Conservation (phyloP, 2,888 invertebrate species). For the Drosophila buzzatii region DNA sequence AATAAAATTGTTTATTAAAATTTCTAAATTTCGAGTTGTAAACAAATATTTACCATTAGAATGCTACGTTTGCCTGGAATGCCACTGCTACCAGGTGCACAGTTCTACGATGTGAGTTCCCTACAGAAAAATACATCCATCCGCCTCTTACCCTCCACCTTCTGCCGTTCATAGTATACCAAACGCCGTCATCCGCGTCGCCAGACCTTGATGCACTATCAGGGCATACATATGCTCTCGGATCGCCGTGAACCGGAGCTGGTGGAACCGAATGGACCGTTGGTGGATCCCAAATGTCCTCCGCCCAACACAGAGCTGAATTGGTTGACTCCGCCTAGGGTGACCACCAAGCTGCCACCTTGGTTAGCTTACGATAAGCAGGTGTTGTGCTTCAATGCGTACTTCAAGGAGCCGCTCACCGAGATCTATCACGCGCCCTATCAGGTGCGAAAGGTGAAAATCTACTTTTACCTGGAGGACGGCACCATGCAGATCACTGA, state of each 20-base stretch:
- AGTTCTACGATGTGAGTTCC: slow-evolving; percentile 88
- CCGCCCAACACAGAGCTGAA: slow-evolving; percentile 86
- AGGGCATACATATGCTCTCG: slow-evolving; percentile 88
- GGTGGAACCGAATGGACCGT: slow-evolving; percentile 86
- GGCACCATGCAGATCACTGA: slow-evolving; percentile 95
- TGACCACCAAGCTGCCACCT: slow-evolving; percentile 90
- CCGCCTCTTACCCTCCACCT: not conserved
- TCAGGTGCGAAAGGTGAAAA: slow-evolving; percentile 92
- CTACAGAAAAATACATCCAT: not conserved
- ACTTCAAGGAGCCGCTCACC: slow-evolving; percentile 88
- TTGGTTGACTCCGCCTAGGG: slow-evolving; percentile 92
- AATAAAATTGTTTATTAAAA: not conserved
- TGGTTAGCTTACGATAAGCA: slow-evolving; percentile 96
- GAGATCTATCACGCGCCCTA: slow-evolving; percentile 89
- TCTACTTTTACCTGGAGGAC: slow-evolving; percentile 95
- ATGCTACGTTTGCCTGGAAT: slow-evolving; percentile 88
- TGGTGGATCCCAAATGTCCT: slow-evolving; percentile 85
- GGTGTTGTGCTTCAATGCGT: slow-evolving; percentile 86
- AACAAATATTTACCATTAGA: slow-evolving; percentile 20
- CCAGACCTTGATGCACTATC: slow-evolving; percentile 88
- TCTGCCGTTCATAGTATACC: slow-evolving; percentile 79
- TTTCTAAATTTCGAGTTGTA: slow-evolving; percentile 13
- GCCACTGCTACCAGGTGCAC: slow-evolving; percentile 91
- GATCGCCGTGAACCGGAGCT: slow-evolving; percentile 88
- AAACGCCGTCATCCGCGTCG: slow-evolving; percentile 84